Percentiles rank a stretch among this genome's conserved stretches.
phyloP scores from a whole-genome alignment of 2,888 invertebrate genomes.

The Ametastegia equiseti region DNA sequence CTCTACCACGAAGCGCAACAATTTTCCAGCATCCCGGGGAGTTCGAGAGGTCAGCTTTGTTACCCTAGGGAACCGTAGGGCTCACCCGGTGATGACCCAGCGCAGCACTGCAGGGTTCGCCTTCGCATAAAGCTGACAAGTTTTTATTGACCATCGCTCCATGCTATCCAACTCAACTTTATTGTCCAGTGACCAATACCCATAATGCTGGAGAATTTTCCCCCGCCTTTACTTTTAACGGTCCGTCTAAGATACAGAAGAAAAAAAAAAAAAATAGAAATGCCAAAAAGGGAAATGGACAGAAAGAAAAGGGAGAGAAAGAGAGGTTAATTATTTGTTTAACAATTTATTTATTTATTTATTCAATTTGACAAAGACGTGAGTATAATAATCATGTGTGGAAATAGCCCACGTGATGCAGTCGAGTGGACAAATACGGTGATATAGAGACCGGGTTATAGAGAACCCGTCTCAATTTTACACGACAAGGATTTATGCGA shows the following conservation, averaged over 20 bases:
- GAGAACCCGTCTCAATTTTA: slow-evolving; percentile 31
- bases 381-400: not conserved
- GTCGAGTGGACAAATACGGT: slow-evolving; percentile 3
- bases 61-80: slow-evolving; percentile 12
- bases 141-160: slow-evolving; percentile 30
- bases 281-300: too few relatives aligned
- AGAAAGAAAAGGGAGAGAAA: too few relatives aligned
- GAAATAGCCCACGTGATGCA: not conserved
- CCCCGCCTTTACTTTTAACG: slow-evolving; percentile 3
- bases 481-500: slow-evolving; percentile 5
- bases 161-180: slow-evolving; percentile 10
- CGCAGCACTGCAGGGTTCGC: not conserved
- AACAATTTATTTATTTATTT: not conserved
- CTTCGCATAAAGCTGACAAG: slow-evolving; percentile 32
- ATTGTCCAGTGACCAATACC: slow-evolving; percentile 19
- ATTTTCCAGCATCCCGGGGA: slow-evolving; percentile 34
- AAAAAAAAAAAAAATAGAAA: not conserved
- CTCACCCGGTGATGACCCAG: slow-evolving; percentile 18
- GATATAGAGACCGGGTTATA: too few relatives aligned
- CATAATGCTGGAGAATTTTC: not conserved
- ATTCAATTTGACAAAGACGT: not conserved
- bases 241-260: not conserved
- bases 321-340: too few relatives aligned
- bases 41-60: slow-evolving; percentile 27
- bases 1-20: slow-evolving; percentile 1